Evolutionary conservation across 2,797 vertebrate species (phyloP), one percentile per base, ranked within the genome.

Genomic region (Neosalanx taihuensis): DNA sequence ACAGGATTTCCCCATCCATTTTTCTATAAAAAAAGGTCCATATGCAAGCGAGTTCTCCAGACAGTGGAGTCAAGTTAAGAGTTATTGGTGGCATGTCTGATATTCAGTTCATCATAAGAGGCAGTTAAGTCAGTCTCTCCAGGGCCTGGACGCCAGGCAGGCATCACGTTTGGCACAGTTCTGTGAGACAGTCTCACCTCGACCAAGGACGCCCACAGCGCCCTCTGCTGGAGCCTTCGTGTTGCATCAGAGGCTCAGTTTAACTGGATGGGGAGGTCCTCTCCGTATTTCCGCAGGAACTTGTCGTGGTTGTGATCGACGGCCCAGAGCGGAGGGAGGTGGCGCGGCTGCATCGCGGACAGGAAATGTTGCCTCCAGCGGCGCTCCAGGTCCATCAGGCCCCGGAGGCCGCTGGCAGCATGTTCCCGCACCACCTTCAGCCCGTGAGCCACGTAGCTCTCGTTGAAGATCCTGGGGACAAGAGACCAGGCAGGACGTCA

Each of bases 281-380:
- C 94, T 26, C 97, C 95, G 0, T 95, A 95, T 30, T 96, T 99
- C 75, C 91, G 93, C 81, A 98, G 91, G 70, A 99, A 92, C 91
- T 99, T 99, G 84, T 81, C 77, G 81, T 99, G 98, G 89, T 98
- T 99, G 84, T 99, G 96, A 83, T 93, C 88, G 41, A 99, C 92
- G 1, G 95, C 94, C 97, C 97, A 99, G 49, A 96, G 94, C 4
- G 94, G 92, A 1, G 97, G 97, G 56, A 99, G 94, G 87, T 96
- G 90, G 29, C 83, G 92, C 3, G 98, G 98, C 75, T 88, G 90
- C 97, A 99, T 99, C 84, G 87, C 89, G 86, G 91, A 90, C 84
- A 99, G 91, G 87, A 99, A 99, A 87, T 99, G 98, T 85, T 97
- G 95, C 63, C 98, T 90, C 98, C 98, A 99, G 73, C 94, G 94